Evolutionary conservation across 2,888 invertebrate genomes (phyloP), one percentile per base, ranked within the genome.

Genomic region (Drosophila niveifrons): DNA sequence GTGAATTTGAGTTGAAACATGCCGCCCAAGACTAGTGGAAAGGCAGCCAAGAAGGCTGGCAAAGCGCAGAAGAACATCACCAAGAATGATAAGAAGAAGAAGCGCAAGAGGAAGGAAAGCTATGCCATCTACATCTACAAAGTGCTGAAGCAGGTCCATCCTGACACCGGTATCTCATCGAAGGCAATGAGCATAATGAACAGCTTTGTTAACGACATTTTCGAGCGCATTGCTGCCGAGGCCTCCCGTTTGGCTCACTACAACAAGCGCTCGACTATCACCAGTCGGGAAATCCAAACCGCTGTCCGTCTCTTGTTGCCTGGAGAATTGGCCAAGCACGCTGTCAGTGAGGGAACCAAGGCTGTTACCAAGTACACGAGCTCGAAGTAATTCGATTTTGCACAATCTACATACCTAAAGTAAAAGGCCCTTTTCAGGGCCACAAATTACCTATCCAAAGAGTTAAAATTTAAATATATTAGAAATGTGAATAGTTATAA

Each of bases 151-250:
- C 93, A 94, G 77, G 93, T 95, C 0, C 94, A 94, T 75, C 94
- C 94, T 0, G 94, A 95, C 89, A 93, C 95, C 43, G 95, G 95
- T 0, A 94, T 96, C 56, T 95, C 95, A 0, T 94, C 93, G 23
- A 95, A 95, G 80, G 95, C 95, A 0, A 96, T 96, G 95, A 91
- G 93, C 78, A 95, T 96, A 75, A 95, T 96, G 95, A 95, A 96
- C 91, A 94, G 94, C 81, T 96, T 96, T 72, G 95, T 96, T 0
- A 95, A 95, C 78, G 96, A 96, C 78, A 94, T 96, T 83, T 93
- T 96, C 83, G 96, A 96, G 89, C 94, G 94, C 47, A 95, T 96
- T 47, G 95, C 95, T 0, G 92, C 93, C 0, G 95, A 96, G 87
- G 94, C 95, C 0, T 94, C 94, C 0, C 94, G 94, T 53, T 88